A percentile compares a stretch with the other conserved stretches of the same genome.
Evolutionary conservation across 37 sponge, comb jelly and placozoan species (phyloP).

Genomic region (Mnemiopsis leidyi): DNA sequence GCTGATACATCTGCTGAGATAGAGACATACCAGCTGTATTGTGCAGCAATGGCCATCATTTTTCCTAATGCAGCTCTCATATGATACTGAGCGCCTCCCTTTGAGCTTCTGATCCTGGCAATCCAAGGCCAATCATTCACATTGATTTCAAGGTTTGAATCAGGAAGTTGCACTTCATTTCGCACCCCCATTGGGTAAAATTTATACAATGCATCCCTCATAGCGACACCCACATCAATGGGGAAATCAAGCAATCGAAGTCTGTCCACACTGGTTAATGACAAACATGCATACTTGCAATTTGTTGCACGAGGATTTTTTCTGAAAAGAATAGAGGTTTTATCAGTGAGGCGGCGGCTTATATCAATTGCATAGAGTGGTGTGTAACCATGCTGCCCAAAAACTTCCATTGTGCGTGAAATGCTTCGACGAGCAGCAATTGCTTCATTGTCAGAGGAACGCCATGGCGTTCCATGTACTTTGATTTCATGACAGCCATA

Average conservation of each 20-base stretch:
- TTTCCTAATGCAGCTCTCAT: neutral
- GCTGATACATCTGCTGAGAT: conserved; percentile 20
- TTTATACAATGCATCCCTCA: neutral
- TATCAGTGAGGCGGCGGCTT: neutral
- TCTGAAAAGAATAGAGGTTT: conserved; percentile 28
- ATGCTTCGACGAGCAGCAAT: neutral
- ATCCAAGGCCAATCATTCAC: neutral
- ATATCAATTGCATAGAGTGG: conserved; percentile 28
- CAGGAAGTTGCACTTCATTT: neutral
- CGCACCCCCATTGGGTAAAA: neutral
- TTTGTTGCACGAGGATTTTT: neutral
- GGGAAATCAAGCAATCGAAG: conserved; percentile 21
- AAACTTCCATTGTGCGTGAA: conserved; percentile 20
- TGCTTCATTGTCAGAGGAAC: neutral
- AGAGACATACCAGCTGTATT: conserved; percentile 2
- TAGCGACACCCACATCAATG: conserved; percentile 24
- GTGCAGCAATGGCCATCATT: conserved; percentile 13
- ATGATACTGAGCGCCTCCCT: neutral
- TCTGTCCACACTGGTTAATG: conserved; percentile 10
- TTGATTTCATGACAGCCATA: conserved; percentile 1
- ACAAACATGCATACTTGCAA: conserved; percentile 2
- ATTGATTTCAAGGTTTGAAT: conserved; percentile 4
- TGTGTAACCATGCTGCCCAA: neutral
- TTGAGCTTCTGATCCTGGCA: neutral
- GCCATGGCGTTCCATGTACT: conserved; percentile 22